Conservation (phyloP, 1,140 invertebrate species). For the Drepana arcuata region DNA sequence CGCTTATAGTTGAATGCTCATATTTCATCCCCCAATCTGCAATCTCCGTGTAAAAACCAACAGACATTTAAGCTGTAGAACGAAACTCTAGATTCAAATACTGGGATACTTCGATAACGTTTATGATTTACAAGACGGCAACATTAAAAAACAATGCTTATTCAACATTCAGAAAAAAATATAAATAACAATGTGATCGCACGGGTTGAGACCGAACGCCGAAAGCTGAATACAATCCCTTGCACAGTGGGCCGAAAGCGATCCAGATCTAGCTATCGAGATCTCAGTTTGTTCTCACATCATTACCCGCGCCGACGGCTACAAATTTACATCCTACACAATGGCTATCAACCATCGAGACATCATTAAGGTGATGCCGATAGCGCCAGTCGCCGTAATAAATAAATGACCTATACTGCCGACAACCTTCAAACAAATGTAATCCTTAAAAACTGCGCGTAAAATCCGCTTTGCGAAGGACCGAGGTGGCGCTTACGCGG, state of each 20-base stretch:
- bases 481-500: constrained; percentile 27
- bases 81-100: too few relatives aligned
- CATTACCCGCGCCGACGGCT: constrained; percentile 71
- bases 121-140: constrained; percentile 23
- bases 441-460: constrained; percentile 14
- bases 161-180: constrained; percentile 22
- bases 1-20: too few relatives aligned
- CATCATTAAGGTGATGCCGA: constrained; percentile 72
- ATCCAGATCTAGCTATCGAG: constrained; percentile 65
- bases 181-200: constrained; percentile 24
- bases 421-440: constrained; percentile 13
- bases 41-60: too few relatives aligned
- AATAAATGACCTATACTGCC: constrained; percentile 27
- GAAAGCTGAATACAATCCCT: constrained; percentile 37
- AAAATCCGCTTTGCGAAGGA: constrained; percentile 21
- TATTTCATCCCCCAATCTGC: too few relatives aligned
- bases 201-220: constrained; percentile 19
- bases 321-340: constrained; percentile 72
- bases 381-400: constrained; percentile 44
- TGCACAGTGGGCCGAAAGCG: constrained; percentile 39
- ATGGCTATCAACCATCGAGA: constrained; percentile 71
- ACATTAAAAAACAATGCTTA: constrained; percentile 31
- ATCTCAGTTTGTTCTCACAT: constrained; percentile 71
- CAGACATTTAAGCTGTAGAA: too few relatives aligned
- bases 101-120: constrained; percentile 3